Conservation (phyloP, 2,888 invertebrate species). For the Mactromeris polynyma region DNA sequence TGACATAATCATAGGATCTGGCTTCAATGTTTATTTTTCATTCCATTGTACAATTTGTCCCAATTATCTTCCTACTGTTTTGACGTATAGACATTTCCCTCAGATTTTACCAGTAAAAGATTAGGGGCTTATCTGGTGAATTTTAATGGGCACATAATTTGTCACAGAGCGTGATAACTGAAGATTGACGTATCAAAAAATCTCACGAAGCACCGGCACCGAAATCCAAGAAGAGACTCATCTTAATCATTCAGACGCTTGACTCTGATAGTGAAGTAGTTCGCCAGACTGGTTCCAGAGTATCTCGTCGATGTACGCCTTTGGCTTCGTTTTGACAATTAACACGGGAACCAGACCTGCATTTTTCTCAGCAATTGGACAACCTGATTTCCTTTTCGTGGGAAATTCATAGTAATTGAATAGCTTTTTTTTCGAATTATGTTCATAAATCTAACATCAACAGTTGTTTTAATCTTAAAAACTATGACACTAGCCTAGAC, state of each 20-base stretch:
- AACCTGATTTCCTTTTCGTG: conserved; percentile 27
- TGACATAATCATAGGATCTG: background rate
- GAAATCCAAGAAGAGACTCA: conserved; percentile 27
- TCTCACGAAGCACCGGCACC: conserved; percentile 49
- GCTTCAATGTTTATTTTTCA: conserved; percentile 38
- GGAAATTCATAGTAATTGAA: conserved; percentile 26
- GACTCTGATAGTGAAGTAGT: conserved; percentile 21
- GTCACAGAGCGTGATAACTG: conserved; percentile 46
- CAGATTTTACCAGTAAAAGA: conserved; percentile 44
- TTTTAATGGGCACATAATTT: conserved; percentile 58
- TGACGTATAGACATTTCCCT: conserved; percentile 54
- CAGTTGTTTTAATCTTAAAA: conserved; percentile 27
- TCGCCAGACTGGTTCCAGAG: conserved; percentile 6
- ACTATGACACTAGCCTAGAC: conserved; percentile 19
- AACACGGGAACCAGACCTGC: background rate
- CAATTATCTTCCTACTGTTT: conserved; percentile 43
- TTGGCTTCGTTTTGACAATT: background rate
- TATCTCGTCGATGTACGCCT: background rate
- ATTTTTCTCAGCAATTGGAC: conserved; percentile 24
- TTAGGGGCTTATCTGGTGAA: conserved; percentile 35
- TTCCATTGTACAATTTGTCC: conserved; percentile 51
- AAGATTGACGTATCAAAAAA: conserved; percentile 53
- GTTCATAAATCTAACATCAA: conserved; percentile 36
- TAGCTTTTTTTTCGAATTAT: conserved; percentile 39
- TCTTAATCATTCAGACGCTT: conserved; percentile 19